Evolutionary conservation across 2,113 vertebrate species (phyloP), one percentile per base, ranked within the genome.

Genomic region (Larimichthys polyactis): DNA sequence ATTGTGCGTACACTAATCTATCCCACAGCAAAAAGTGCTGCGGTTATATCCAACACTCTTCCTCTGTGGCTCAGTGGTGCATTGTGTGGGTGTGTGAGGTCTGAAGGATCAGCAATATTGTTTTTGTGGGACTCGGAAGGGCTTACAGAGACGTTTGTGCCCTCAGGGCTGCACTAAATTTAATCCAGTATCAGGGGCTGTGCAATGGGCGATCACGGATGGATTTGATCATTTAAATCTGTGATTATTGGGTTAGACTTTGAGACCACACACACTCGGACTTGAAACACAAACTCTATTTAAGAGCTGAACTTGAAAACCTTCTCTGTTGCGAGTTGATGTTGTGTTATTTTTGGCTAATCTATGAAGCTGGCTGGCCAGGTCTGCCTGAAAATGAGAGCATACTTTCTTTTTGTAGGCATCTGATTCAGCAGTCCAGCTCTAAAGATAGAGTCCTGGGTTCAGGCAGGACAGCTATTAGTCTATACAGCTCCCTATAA

Each of bases 1-100:
- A 93, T 91, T 93, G 91, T 91, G 91, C 74, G 46, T 86, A 77
- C 78, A 70, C 91, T 93, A 92, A 94, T 91, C 92, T 92, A 79
- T 76, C 69, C 72, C 66, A 75, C 71, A 78, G 84, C 78, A 79
- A 89, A 90, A 93, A 88, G 84, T 80, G 87, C 87, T 89, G 85
- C 63, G 82, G 82, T 87, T 89, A 81, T 55, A 92, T 71, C 71
- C 86, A 78, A 62, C 82, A n/a, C 81, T 91, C 83, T 89, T 90
- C 89, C 85, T 92, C 86, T 85, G 82, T 36, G 83, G 87, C 85
- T 90, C 87, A 89, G 82, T 19, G 76, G 49, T 82, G 79, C 83
- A 89, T 92, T 92, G 93, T 93, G 91, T 91, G 84, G 89, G 91
- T 59, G 90, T 85, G 85, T 68, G 89, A 86, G 88, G 83, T 86